Conservation (phyloP, 2,888 invertebrate species). For the Cephus rjabovi region DNA sequence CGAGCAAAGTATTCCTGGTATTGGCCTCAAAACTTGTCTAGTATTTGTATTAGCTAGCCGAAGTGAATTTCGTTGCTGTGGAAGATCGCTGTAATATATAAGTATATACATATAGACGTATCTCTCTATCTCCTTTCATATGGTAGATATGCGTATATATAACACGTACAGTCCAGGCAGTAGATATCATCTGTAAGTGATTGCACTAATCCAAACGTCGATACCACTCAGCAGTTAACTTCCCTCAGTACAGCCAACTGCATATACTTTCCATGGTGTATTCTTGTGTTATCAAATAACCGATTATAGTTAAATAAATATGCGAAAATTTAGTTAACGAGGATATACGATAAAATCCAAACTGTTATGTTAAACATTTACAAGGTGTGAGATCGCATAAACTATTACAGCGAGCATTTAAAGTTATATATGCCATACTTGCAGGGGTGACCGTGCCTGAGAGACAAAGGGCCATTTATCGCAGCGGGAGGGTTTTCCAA, state of each 20-base stretch:
- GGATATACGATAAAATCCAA: background rate
- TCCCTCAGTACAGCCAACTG: background rate
- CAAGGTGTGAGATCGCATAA: background rate
- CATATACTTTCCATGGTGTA: background rate
- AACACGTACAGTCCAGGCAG: background rate
- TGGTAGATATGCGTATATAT: background rate
- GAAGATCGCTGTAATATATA: background rate
- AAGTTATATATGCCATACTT: background rate
- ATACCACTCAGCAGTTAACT: background rate
- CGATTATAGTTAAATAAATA: background rate
- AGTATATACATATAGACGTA: background rate
- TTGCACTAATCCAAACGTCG: slow-evolving; percentile 1
- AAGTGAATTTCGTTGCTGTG: background rate
- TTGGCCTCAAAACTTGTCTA: background rate
- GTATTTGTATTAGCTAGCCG: background rate
- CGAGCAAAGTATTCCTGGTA: background rate
- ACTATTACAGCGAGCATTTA: background rate
- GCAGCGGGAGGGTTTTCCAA: background rate
- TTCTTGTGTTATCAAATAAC: background rate
- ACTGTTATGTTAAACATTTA: background rate
- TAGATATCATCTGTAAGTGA: background rate
- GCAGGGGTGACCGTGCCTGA: background rate
- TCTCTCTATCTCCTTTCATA: background rate
- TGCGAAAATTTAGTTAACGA: background rate
- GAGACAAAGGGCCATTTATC: slow-evolving; percentile 23